These are phyloP conservation scores for Papilio dardanus DNA, from an alignment of 1,140 invertebrate genomes.

Conservation along the genomic window DNA sequence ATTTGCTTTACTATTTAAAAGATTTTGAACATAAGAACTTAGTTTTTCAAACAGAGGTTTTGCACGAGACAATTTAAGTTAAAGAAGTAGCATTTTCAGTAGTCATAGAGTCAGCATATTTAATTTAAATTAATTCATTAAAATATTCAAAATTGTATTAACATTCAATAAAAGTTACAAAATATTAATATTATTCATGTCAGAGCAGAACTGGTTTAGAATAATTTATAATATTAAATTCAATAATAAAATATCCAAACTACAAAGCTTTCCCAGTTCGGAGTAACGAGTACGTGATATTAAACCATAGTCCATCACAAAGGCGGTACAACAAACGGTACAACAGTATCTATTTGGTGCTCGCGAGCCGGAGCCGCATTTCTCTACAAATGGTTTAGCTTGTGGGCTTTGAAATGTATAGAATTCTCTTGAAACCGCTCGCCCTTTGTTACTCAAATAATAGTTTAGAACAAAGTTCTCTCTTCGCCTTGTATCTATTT, in stretches of 20 bases:
- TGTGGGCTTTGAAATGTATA: background rate
- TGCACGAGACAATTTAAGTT: too few species aligned
- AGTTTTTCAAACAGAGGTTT: too few species aligned
- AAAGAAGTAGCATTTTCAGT: too few species aligned
- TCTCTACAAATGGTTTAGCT: slow-evolving; percentile 2
- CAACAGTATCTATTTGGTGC: background rate
- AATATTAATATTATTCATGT: background rate
- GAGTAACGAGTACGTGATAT: background rate
- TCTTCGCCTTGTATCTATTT: background rate
- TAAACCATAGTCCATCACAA: slow-evolving; percentile 10
- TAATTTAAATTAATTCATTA: too few species aligned
- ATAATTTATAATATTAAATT: background rate
- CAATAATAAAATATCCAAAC: background rate
- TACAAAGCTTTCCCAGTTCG: background rate
- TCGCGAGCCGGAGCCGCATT: background rate
- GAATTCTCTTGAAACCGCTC: background rate
- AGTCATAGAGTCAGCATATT: too few species aligned
- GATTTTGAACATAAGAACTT: too few species aligned
- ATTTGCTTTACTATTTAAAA: too few species aligned
- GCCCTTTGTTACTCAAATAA: slow-evolving; percentile 13
- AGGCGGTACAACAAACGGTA: background rate
- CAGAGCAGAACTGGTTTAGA: background rate
- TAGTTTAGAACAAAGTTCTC: background rate
- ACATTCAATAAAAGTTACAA: background rate
- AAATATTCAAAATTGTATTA: background rate